Evolutionary conservation across 2,888 invertebrate species (phyloP).

Genomic region (Netelia inedita): DNA sequence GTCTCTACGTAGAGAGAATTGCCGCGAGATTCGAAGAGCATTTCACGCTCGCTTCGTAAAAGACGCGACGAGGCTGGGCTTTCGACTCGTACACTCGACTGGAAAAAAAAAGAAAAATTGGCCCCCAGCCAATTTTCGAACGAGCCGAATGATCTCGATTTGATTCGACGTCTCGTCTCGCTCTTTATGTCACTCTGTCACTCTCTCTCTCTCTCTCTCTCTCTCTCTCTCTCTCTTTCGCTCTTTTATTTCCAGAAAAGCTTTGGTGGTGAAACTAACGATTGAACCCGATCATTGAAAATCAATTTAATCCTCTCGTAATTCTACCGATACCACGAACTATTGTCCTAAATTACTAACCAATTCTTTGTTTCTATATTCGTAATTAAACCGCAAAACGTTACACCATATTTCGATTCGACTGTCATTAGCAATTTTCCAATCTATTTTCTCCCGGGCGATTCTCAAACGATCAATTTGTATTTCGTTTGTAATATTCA

Average conservation of each 20-base stretch:
- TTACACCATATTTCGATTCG: no score
- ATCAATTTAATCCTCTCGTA: constrained; percentile 53
- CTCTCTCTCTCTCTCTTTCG: background rate
- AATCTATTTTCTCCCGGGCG: no score
- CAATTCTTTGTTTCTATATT: no score
- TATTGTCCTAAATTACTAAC: background rate
- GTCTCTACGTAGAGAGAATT: constrained; percentile 53
- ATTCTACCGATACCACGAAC: constrained; percentile 19
- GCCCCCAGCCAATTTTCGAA: constrained; percentile 61
- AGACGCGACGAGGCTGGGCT: constrained; percentile 53
- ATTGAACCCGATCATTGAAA: constrained; percentile 50
- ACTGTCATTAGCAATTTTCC: no score
- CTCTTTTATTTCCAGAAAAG: constrained; percentile 34
- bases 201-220: constrained; percentile 14
- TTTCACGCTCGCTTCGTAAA: constrained; percentile 62
- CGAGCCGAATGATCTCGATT: constrained; percentile 63
- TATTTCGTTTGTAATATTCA: no score
- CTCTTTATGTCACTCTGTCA: constrained; percentile 3
- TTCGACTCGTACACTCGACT: constrained; percentile 53
- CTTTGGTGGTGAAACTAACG: constrained; percentile 47
- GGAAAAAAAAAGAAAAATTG: constrained; percentile 49
- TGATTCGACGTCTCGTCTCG: constrained; percentile 46
- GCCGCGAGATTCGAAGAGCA: constrained; percentile 62
- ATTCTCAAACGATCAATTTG: no score
- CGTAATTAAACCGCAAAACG: no score